Evolutionary conservation across 2,888 invertebrate species (phyloP).

Genomic region (Andrena praecox): DNA sequence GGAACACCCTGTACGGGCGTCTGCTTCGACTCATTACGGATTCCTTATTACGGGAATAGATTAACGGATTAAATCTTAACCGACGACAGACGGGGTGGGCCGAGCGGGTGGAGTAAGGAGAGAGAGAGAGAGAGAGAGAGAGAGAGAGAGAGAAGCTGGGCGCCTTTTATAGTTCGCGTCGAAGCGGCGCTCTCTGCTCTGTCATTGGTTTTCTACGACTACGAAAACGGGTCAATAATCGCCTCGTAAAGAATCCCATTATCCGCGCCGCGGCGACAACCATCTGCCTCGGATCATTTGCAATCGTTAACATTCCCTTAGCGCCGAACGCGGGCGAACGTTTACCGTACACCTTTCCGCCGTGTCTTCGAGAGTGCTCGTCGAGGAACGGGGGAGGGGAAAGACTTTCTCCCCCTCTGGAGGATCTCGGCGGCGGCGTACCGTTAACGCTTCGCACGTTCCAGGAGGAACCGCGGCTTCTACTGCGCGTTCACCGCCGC

Average conservation of each 20-base stretch:
- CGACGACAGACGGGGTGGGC: slow-evolving; percentile 57
- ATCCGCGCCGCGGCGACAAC: slow-evolving; percentile 55
- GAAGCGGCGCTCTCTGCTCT: slow-evolving; percentile 47
- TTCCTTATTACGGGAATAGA: slow-evolving; percentile 79
- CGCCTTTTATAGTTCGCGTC: slow-evolving; percentile 49
- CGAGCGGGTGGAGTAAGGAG: slow-evolving; percentile 11
- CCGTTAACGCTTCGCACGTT: slow-evolving; percentile 34
- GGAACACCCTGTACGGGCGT: slow-evolving; percentile 59
- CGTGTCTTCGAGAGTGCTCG: background rate
- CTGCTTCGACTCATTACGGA: slow-evolving; percentile 77
- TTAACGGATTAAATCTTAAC: slow-evolving; percentile 78
- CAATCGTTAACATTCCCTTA: slow-evolving; percentile 66
- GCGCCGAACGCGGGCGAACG: background rate
- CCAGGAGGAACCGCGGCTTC: slow-evolving; percentile 24
- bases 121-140: slow-evolving; percentile 27
- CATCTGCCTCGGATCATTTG: slow-evolving; percentile 63
- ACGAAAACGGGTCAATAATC: slow-evolving; percentile 75
- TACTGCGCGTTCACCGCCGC: slow-evolving; percentile 22
- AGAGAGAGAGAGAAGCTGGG: slow-evolving; percentile 24
- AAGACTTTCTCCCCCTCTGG: background rate
- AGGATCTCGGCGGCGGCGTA: slow-evolving; percentile 1
- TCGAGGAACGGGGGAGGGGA: background rate
- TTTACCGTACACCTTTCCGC: too few species aligned
- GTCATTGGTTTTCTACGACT: slow-evolving; percentile 66
- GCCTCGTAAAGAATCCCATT: slow-evolving; percentile 74